Conservation (phyloP, 2,888 invertebrate genomes). For the Cataglyphis altisquamis region DNA sequence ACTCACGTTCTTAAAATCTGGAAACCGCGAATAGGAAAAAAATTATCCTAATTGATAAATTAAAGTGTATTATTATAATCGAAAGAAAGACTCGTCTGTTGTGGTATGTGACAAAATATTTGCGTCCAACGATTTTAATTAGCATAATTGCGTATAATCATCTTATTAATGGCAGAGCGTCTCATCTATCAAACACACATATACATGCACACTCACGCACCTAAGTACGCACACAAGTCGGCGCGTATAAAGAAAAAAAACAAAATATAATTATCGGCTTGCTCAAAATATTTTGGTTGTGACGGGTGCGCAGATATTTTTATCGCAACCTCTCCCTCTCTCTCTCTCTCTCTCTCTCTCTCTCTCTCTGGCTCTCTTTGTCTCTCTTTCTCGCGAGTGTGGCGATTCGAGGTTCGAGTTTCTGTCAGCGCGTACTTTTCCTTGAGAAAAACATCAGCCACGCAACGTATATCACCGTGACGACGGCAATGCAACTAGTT, state of each 20-base stretch:
- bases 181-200: conserved; percentile 16
- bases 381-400: background rate
- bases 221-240: background rate
- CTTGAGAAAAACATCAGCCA: conserved; percentile 30
- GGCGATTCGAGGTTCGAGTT: conserved; percentile 27
- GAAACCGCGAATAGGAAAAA: background rate
- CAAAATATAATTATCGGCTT: conserved; percentile 35
- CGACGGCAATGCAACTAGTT: conserved; percentile 35
- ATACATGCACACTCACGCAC: background rate
- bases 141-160: background rate
- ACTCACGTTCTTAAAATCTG: background rate
- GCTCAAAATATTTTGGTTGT: conserved; percentile 50
- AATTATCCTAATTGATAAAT: conserved; percentile 6
- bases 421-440: conserved; percentile 26
- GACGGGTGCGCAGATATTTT: conserved; percentile 41
- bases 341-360: too few relatives aligned
- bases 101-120: background rate
- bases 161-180: background rate
- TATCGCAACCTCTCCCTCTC: conserved; percentile 34
- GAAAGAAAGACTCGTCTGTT: background rate
- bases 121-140: background rate
- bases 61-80: background rate
- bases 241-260: background rate
- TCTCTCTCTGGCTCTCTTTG: background rate
- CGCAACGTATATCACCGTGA: conserved; percentile 17